Percentiles rank a stretch among this genome's conserved stretches.
Conservation (phyloP, 2,797 vertebrate species). For the Clamator glandarius region DNA sequence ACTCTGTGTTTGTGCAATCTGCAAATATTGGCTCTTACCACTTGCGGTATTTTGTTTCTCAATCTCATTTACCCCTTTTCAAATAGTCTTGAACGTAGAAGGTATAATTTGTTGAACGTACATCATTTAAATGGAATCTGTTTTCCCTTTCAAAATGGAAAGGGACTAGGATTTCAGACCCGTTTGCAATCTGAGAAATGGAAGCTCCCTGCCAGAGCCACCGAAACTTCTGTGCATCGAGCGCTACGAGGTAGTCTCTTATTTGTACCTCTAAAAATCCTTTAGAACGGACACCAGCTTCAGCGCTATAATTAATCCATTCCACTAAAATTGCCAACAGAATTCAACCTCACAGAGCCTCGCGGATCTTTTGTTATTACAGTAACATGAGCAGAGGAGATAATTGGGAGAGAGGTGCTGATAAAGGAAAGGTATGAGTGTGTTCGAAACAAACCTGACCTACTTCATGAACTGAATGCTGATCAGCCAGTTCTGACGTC, state of each 20-base stretch:
- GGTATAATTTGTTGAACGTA: neutral
- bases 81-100: neutral
- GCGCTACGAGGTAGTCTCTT: slow-evolving; percentile 9
- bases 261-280: slow-evolving; percentile 10
- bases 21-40: slow-evolving; percentile 41
- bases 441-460: slow-evolving; percentile 82
- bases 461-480: slow-evolving; percentile 83
- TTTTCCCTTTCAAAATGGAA: neutral
- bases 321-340: neutral
- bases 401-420: slow-evolving; percentile 43
- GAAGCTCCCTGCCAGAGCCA: slow-evolving; percentile 48
- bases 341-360: neutral
- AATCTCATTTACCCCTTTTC: neutral
- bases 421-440: slow-evolving; percentile 60
- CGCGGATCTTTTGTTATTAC: slow-evolving; percentile 19
- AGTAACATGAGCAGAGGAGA: slow-evolving; percentile 34
- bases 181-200: slow-evolving; percentile 9
- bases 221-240: slow-evolving; percentile 14
- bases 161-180: neutral
- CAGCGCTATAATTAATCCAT: slow-evolving; percentile 42
- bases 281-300: neutral
- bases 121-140: neutral
- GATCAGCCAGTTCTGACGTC: slow-evolving; percentile 84
- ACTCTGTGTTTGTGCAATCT: slow-evolving; percentile 52
- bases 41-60: slow-evolving; percentile 12